A percentile compares a stretch with the other conserved stretches of the same genome.
Evolutionary conservation across 2,113 vertebrate genomes (phyloP).

Genomic region (Macquaria ambigua): DNA sequence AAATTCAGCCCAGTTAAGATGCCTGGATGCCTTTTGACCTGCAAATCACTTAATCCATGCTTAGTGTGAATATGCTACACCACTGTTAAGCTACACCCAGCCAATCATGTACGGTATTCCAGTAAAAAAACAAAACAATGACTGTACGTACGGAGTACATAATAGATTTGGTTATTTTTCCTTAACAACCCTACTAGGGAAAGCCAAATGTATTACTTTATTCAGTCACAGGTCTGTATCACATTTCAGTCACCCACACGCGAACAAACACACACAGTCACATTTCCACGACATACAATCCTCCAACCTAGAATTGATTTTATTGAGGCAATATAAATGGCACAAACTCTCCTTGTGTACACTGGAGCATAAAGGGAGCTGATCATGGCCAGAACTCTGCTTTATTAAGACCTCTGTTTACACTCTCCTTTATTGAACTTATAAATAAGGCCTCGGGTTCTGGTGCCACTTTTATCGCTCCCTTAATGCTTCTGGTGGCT

Average conservation of each 20-base stretch:
- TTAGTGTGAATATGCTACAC: neutral
- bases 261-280: neutral
- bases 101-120: neutral
- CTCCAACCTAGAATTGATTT: constrained; percentile 59
- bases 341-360: constrained; percentile 72
- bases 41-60: neutral
- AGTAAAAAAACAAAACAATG: constrained; percentile 29
- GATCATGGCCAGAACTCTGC: constrained; percentile 60
- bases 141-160: neutral
- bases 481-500: constrained; percentile 68
- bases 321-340: constrained; percentile 76
- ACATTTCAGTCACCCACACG: constrained; percentile 42
- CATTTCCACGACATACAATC: constrained; percentile 44
- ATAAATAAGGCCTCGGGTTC: constrained; percentile 75
- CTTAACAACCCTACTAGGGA: constrained; percentile 11
- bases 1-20: too few species aligned
- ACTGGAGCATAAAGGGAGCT: constrained; percentile 54
- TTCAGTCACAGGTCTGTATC: constrained; percentile 35
- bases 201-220: constrained; percentile 39
- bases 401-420: constrained; percentile 82
- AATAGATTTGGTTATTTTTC: constrained; percentile 19
- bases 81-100: neutral
- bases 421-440: constrained; percentile 78
- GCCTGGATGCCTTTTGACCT: too few species aligned
- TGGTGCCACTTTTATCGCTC: constrained; percentile 73